Conservation (phyloP, 2,888 invertebrate genomes). For the Drosophila crucigera region DNA sequence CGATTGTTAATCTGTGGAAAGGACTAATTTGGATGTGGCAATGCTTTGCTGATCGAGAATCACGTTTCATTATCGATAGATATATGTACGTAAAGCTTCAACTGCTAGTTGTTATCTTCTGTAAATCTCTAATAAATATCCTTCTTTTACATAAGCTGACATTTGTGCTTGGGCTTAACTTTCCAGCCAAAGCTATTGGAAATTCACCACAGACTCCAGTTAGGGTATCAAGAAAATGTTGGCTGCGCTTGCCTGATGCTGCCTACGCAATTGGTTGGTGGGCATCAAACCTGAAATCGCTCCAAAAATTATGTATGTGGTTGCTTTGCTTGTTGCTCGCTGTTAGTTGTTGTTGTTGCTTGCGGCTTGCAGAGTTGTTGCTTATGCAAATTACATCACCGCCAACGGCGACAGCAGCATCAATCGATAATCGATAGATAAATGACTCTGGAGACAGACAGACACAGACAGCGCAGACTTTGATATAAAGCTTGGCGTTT, state of each 20-base stretch:
- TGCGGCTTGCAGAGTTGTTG: slow-evolving; percentile 38
- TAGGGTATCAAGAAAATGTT: slow-evolving; percentile 41
- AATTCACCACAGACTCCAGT: background rate
- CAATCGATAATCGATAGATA: slow-evolving; percentile 45
- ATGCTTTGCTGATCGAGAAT: background rate
- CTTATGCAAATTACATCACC: slow-evolving; percentile 78
- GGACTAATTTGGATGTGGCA: background rate
- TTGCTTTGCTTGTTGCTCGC: slow-evolving; percentile 31
- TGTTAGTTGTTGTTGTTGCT: slow-evolving; percentile 12
- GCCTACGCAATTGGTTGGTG: slow-evolving; percentile 52
- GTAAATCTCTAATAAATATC: background rate
- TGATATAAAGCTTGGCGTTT: slow-evolving; percentile 3
- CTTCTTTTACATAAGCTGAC: background rate
- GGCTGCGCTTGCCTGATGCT: slow-evolving; percentile 44
- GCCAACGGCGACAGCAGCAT: slow-evolving; percentile 41
- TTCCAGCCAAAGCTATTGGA: background rate
- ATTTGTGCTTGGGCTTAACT: background rate
- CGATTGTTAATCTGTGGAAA: background rate
- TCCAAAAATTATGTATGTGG: slow-evolving; percentile 61
- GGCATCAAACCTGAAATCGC: slow-evolving; percentile 71
- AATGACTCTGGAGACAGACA: slow-evolving; percentile 31
- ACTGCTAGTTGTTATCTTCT: background rate
- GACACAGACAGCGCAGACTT: slow-evolving; percentile 6
- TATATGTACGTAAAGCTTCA: background rate
- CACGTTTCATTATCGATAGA: background rate